Evolutionary conservation across 2,888 invertebrate genomes (phyloP), one percentile per base, ranked within the genome.

Genomic region (Drosophila sordidula): DNA sequence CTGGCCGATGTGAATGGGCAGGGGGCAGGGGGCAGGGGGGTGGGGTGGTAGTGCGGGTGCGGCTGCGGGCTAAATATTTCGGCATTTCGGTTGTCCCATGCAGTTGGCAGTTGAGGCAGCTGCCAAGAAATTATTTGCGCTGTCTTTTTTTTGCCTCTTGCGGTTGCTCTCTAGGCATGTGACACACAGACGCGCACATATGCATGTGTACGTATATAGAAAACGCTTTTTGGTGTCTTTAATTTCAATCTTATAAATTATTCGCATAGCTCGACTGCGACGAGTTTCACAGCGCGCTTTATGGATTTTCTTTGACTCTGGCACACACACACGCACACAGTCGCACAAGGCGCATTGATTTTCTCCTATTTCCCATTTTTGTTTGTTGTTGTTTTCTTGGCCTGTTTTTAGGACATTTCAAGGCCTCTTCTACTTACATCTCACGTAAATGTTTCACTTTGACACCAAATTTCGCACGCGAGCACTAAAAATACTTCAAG

Each of bases 191-290:
- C 3, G 18, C 4, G 44, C 16, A 57, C 29, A 55, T 12, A 46
- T 36, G 46, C 44, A 46, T 39, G 14, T 29, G 22, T 38, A 18
- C 8, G 38, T 39, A 9, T 38, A 39, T 29, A 6, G 47, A 44
- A 42, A 38, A 65, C 47, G 47, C 58, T 54, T 47, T 63, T 71
- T 61, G 57, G 59, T 72, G 81, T 68, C 54, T 72, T 86, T 75
- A 75, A 80, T 78, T 83, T 78, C 65, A 78, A 80, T 72, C 65
- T 69, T 56, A 80, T 70, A 75, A 83, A 80, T 78, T 75, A 83
- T 81, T 86, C 75, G 70, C 56, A 52, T 66, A 61, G 68, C 62
- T 74, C 45, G 70, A 74, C 66, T 83, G 78, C 72, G 78, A 75
- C 75, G 87, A 63, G 54, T 77, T 77, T 72, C 52, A 71, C 66